Conservation (phyloP, 2,888 invertebrate genomes). For the Drosophila stalkeri region DNA sequence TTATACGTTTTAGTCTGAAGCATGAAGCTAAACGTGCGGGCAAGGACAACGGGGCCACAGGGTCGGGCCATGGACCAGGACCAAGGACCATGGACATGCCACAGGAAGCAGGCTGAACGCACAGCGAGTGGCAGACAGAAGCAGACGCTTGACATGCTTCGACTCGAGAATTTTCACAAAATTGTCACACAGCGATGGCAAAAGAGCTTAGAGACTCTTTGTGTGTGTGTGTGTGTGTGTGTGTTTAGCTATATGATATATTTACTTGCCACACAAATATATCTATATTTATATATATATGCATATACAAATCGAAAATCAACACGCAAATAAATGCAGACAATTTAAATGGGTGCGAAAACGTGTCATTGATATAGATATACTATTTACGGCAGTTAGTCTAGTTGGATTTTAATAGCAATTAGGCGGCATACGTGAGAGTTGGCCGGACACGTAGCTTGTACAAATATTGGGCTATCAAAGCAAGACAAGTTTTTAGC, state of each 20-base stretch:
- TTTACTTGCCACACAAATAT: constrained; percentile 35
- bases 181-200: constrained; percentile 21
- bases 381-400: constrained; percentile 7
- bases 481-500: constrained; percentile 37
- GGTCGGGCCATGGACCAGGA: constrained; percentile 34
- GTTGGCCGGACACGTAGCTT: constrained; percentile 22
- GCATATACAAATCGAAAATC: constrained; percentile 42
- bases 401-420: constrained; percentile 33
- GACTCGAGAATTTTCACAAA: constrained; percentile 48
- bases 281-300: constrained; percentile 48
- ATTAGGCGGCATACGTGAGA: constrained; percentile 38
- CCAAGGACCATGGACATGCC: constrained; percentile 34
- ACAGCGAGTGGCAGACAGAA: constrained; percentile 16
- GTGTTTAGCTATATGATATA: constrained; percentile 50
- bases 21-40: constrained; percentile 38
- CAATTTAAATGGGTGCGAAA: constrained; percentile 15
- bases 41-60: constrained; percentile 40
- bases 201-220: background rate
- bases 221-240: constrained; percentile 6
- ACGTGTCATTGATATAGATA: background rate
- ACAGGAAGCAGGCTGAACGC: constrained; percentile 43
- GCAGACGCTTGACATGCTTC: constrained; percentile 62
- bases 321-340: constrained; percentile 24
- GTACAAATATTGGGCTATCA: constrained; percentile 44
- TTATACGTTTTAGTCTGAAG: constrained; percentile 58